Percentiles rank a stretch among this genome's conserved stretches.
Evolutionary conservation across 2,113 vertebrate genomes (phyloP).

Genomic region (Drymodes brunneopygia): DNA sequence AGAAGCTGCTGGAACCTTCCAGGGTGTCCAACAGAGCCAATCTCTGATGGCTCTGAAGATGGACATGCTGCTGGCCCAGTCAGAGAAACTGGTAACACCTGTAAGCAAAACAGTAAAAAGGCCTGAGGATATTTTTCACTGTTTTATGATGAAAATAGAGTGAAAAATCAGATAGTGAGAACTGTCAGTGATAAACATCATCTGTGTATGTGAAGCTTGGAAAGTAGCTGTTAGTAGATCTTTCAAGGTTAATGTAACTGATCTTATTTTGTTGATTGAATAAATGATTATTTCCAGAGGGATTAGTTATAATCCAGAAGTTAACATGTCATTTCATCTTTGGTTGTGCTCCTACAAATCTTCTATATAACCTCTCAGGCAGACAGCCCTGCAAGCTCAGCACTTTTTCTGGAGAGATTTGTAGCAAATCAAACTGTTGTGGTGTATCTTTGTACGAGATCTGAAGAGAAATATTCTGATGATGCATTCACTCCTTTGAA

Average conservation of each 20-base stretch:
- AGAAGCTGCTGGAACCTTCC: not conserved
- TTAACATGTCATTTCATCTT: conserved; percentile 17
- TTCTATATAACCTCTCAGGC: not conserved
- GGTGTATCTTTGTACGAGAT: not conserved
- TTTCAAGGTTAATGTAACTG: conserved; percentile 33
- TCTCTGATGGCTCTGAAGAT: not conserved
- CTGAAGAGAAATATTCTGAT: not conserved
- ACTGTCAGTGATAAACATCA: not conserved
- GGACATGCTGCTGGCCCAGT: not conserved
- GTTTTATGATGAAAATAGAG: not conserved
- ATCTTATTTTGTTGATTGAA: conserved; percentile 38
- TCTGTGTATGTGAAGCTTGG: not conserved
- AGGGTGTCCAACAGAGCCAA: accelerated
- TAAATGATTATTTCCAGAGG: conserved; percentile 49
- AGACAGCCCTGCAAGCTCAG: conserved; percentile 1
- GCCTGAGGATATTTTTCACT: not conserved
- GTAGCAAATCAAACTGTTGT: not conserved
- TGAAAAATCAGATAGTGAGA: not conserved
- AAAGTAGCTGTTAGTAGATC: not conserved
- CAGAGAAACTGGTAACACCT: not conserved
- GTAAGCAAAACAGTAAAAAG: not conserved
- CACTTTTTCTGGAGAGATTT: not conserved
- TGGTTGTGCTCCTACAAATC: not conserved
- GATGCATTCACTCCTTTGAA: not conserved
- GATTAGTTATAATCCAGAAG: conserved; percentile 44